phyloP scores from a whole-genome alignment of 1,140 invertebrate species.

The Trachymyrmex cornetzi region DNA sequence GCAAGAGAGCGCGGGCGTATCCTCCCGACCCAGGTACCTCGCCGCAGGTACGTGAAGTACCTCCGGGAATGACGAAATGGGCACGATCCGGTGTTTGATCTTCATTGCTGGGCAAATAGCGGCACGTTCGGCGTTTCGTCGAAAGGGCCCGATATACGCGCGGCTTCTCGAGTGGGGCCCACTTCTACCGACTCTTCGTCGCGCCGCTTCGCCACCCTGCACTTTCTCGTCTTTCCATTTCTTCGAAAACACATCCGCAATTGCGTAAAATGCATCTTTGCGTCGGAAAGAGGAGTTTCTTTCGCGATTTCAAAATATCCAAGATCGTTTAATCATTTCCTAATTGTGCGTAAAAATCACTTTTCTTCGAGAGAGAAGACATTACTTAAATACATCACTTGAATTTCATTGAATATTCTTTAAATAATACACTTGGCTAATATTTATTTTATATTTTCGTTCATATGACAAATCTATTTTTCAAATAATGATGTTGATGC shows the following conservation, averaged over 20 bases:
- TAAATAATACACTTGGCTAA: too few species aligned
- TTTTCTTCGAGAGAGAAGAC: neutral
- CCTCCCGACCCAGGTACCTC: neutral
- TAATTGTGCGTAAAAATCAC: neutral
- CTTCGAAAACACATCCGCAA: conserved; percentile 30
- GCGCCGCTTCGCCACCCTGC: neutral
- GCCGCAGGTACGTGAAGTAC: conserved; percentile 62
- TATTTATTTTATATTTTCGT: neutral
- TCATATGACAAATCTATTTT: neutral
- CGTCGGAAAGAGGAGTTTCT: neutral
- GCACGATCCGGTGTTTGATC: conserved; percentile 82
- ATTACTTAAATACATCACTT: neutral
- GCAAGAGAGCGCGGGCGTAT: conserved; percentile 18
- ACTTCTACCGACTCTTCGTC: conserved; percentile 24
- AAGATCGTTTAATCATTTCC: neutral
- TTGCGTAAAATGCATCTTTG: conserved; percentile 24
- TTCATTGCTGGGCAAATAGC: conserved; percentile 81
- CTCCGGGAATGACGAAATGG: conserved; percentile 65
- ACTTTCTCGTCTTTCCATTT: conserved; percentile 51
- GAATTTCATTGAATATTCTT: conserved; percentile 10
- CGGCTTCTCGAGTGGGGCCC: conserved; percentile 54
- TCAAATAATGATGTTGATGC: neutral
- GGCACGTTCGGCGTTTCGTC: conserved; percentile 80
- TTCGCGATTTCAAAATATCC: neutral
- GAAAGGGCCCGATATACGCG: conserved; percentile 74